Base-by-base conservation (phyloP, 1,140 invertebrate species). In the Phortica variegata region DNA sequence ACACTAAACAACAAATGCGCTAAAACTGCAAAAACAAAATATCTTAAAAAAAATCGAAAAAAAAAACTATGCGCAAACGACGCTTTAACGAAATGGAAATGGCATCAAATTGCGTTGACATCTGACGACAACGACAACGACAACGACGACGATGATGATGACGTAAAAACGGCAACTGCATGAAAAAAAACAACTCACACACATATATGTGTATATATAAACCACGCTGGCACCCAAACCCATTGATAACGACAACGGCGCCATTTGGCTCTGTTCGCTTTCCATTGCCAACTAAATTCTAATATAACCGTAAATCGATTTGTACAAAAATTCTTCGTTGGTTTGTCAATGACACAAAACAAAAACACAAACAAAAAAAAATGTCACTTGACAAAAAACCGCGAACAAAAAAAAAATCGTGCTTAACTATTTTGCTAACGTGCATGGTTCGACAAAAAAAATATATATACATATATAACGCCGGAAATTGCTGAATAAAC, bases 21-120 rank as follows among this genome's bases (percentile, higher is more conserved):
- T n/a, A 59, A 49, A 48, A 58, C 45, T 39, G 39, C 50, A 36
- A 41, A 15, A 47, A 47, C 44, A 39, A 34, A 16, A 26, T 39
- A 40, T 41, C 23, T 38, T 57, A 56, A 50, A 52, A 43, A 32
- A 39, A 45, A 31, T 26, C 17, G 39, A 45, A 44, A 48, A 57
- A 58, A 52, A 44, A 49, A 38, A 42, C 17, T 29, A 31, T 16
- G 13, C 29, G 8, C 8, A 8, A 8, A 19, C 49, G 31, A 41
- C 52, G 32, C 33, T 49, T 17, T 48, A 55, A 58, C 56, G 46
- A 66, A 54, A 33, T 66, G 60, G 53, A 68, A 68, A 62, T 65
- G 68, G 68, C 68, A 58, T 72, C 68, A 72, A 72, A 72, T 72
- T 72, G 68, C 68, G 56, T 61, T 72, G 68, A 68, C 68, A 72